phyloP scores from a whole-genome alignment of 2,797 vertebrate species.

The Pristis pectinata region DNA sequence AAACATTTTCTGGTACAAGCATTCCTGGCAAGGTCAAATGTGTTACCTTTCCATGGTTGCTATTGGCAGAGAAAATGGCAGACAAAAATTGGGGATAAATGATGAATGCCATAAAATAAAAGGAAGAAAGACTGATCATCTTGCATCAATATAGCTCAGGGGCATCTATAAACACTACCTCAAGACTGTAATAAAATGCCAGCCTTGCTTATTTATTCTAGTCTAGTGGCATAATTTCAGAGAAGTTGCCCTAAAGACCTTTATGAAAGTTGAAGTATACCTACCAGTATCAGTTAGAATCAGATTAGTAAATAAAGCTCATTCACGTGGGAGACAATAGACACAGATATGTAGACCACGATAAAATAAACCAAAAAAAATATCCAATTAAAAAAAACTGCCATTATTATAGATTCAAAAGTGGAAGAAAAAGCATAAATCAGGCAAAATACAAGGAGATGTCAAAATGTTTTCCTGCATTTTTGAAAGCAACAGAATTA shows the following conservation, averaged over 20 bases:
- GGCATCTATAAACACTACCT: neutral
- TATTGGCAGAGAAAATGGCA: neutral
- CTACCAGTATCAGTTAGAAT: neutral
- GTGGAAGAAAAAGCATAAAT: neutral
- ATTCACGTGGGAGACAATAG: neutral
- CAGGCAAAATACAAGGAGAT: neutral
- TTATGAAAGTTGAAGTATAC: neutral
- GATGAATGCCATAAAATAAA: neutral
- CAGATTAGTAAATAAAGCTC: neutral
- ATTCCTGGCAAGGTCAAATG: neutral
- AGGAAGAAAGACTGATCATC: neutral
- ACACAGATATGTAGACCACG: neutral
- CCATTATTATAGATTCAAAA: neutral
- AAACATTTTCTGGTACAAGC: neutral
- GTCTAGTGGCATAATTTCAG: neutral
- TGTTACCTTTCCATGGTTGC: neutral
- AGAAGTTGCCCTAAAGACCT: neutral
- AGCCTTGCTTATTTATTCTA: neutral
- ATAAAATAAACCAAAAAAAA: neutral
- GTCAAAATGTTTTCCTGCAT: neutral
- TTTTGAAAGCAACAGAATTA: neutral
- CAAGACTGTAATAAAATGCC: neutral
- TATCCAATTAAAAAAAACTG: neutral
- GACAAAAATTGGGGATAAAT: neutral
- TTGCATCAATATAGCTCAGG: neutral